These are phyloP conservation scores for Agapostemon virescens DNA, from an alignment of 2,888 invertebrate genomes.

Conservation along the genomic window DNA sequence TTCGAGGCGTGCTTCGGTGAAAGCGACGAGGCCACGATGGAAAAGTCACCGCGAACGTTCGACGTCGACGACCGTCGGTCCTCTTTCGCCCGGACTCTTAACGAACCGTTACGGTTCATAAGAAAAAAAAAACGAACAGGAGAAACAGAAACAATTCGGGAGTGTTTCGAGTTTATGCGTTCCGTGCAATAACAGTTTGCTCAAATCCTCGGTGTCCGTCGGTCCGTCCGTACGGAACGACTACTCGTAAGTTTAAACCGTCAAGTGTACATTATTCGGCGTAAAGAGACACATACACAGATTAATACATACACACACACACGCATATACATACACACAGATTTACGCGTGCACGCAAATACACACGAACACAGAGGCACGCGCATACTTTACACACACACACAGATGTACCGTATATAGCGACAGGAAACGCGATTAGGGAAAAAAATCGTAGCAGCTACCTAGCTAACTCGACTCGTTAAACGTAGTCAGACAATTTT, in stretches of 20 bases:
- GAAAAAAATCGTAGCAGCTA: slow-evolving; percentile 45
- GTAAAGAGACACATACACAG: neutral
- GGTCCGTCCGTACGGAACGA: slow-evolving; percentile 78
- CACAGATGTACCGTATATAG: neutral
- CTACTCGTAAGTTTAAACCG: slow-evolving; percentile 70
- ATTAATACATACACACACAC: neutral
- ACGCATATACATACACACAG: neutral
- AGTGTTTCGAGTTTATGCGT: slow-evolving; percentile 74
- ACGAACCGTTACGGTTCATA: slow-evolving; percentile 42
- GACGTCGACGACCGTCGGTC: slow-evolving; percentile 14
- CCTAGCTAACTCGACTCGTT: slow-evolving; percentile 60
- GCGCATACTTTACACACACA: neutral
- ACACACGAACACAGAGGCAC: neutral
- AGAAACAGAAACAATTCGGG: slow-evolving; percentile 49
- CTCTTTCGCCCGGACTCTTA: slow-evolving; percentile 43
- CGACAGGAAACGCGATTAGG: slow-evolving; percentile 25
- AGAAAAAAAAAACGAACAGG: slow-evolving; percentile 12
- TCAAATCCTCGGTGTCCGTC: slow-evolving; percentile 79
- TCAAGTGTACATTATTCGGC: slow-evolving; percentile 46
- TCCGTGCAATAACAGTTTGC: slow-evolving; percentile 79
- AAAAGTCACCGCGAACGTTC: neutral
- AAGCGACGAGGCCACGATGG: neutral
- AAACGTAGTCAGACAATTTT: slow-evolving; percentile 64
- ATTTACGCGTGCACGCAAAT: slow-evolving; percentile 38
- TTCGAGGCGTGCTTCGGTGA: neutral